These are phyloP conservation scores for Vimba vimba DNA, from an alignment of 2,113 vertebrate genomes.

Conservation along the genomic window DNA sequence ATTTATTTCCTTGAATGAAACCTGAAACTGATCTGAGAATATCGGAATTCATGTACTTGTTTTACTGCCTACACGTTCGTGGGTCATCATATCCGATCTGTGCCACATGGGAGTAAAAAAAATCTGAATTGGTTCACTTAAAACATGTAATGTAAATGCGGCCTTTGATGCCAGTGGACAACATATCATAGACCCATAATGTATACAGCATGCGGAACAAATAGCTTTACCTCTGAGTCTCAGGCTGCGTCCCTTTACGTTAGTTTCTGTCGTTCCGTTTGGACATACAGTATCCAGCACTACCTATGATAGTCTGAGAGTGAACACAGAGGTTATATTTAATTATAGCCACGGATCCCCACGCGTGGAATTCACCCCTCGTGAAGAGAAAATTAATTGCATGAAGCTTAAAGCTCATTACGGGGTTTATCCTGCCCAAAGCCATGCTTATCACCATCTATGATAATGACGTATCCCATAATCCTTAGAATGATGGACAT, in stretches of 20 bases:
- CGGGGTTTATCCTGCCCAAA: conserved; percentile 41
- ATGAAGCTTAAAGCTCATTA: conserved; percentile 44
- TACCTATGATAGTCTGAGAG: conserved; percentile 20
- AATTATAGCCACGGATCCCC: conserved; percentile 32
- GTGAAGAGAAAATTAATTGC: conserved; percentile 38
- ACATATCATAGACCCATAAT: conserved; percentile 11
- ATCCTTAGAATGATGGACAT: conserved; percentile 41
- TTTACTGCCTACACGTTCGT: too few species aligned
- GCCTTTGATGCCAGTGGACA: conserved; percentile 37
- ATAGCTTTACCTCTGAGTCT: conserved; percentile 16
- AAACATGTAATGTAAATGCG: too few species aligned
- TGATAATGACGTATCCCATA: conserved; percentile 42
- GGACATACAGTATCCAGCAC: conserved; percentile 4
- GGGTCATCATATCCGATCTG: too few species aligned
- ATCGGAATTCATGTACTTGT: too few species aligned
- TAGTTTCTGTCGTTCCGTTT: not conserved
- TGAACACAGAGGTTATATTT: conserved; percentile 28
- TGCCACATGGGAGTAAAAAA: too few species aligned
- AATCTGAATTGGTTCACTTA: too few species aligned
- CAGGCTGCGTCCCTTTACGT: conserved; percentile 8
- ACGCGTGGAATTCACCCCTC: not conserved
- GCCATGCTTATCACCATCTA: conserved; percentile 36
- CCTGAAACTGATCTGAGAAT: too few species aligned
- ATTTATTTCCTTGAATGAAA: too few species aligned
- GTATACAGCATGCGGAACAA: conserved; percentile 12